Base-by-base conservation (phyloP, 2,888 invertebrate genomes). In the Amiota communis region DNA sequence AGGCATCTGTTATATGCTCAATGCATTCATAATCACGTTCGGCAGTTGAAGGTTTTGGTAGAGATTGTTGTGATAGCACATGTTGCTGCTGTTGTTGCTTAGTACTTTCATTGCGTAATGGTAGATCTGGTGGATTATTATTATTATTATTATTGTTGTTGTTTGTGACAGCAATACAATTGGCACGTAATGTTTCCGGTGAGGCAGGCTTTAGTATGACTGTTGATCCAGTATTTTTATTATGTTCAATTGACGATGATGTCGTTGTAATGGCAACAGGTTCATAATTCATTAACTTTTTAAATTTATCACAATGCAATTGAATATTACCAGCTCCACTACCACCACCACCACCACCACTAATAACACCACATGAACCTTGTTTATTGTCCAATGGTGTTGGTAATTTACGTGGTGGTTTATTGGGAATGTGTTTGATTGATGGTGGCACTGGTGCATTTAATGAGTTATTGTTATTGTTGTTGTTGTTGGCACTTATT, bases 1-100 rank as follows among this genome's bases (percentile, higher is more conserved):
- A 96, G 10, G 96, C 96, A 81, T 96, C 94, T 81, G 92, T 94
- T 75, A 95, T 91, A 8, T 94, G 92, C 90, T 95, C 95, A 46
- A 96, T 93, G 85, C 93, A 92, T 85, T 96, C 96, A 88, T 96
- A 96, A 83, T 90, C 88, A 12, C 89, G 82, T 75, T 89, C 88
- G n/a, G 23, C 17, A 17, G 15, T n/a, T 9, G 46, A 63, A 9
- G n/a, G 63, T 36, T 36, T 36, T 36, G 36, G 36, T 36, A 36
- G 36, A 36, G 36, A 2, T 36, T 59, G 67, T 36, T 36, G 36
- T 36, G 36, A 36, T 36, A 36, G 36, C 20, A 57, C 4, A 17
- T 17, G 17, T 17, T 17, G n/a, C 17, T 57, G 17, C 11, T 17
- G n/a, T 10, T 57, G 53, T 46, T 74, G 68, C 17, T 82, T 80